Conservation (phyloP, 2,797 vertebrate species). For the Pseudochromis fuscus region DNA sequence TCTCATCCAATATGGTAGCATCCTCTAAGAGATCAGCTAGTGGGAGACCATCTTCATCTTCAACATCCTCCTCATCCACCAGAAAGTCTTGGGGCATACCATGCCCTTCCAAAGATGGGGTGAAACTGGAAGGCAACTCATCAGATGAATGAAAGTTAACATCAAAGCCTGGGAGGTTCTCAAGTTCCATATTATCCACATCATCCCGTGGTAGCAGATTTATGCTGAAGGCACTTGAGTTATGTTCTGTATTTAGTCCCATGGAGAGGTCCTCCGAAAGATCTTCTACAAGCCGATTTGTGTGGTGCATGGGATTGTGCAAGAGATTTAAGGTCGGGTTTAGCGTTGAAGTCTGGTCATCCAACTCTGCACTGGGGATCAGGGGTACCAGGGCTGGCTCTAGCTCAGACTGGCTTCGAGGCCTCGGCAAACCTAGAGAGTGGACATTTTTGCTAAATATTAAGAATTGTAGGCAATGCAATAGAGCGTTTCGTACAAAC, state of each 20-base stretch:
- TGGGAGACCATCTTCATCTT: conserved; percentile 72
- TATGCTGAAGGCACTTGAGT: conserved; percentile 14
- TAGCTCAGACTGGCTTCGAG: conserved; percentile 5
- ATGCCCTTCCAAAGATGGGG: conserved; percentile 2
- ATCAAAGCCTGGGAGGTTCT: conserved; percentile 8
- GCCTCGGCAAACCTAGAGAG: conserved; percentile 34
- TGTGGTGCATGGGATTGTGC: conserved; percentile 27
- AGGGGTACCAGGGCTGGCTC: conserved; percentile 81
- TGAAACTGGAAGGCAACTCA: conserved; percentile 10
- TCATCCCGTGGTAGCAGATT: conserved; percentile 39
- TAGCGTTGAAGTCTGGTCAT: conserved; percentile 37
- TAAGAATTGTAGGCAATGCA: not conserved
- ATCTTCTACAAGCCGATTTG: conserved; percentile 43
- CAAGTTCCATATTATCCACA: conserved; percentile 28
- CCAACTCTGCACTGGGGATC: conserved; percentile 64
- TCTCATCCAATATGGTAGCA: conserved; percentile 90
- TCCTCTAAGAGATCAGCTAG: conserved; percentile 75
- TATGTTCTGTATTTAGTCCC: conserved; percentile 30
- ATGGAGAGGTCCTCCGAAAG: conserved; percentile 32
- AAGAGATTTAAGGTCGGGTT: conserved; percentile 4
- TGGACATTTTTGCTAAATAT: not conserved
- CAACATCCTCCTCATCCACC: conserved; percentile 33
- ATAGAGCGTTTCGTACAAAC: not conserved
- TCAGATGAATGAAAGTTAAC: conserved; percentile 8
- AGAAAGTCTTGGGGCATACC: conserved; percentile 38